Conservation (phyloP, 2,113 vertebrate species). For the Notarius quadriscutis region DNA sequence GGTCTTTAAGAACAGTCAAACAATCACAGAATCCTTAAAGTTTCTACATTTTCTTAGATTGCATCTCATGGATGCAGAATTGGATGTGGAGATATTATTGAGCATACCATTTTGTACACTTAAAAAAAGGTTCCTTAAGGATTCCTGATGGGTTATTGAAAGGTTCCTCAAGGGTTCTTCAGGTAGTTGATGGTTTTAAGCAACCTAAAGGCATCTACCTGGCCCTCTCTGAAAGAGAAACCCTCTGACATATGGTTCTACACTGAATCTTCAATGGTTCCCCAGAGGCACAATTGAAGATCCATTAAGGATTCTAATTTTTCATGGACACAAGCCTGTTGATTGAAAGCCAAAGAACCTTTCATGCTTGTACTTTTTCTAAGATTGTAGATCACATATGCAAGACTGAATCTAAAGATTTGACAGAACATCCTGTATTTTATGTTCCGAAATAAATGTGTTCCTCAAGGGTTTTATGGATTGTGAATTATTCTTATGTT, state of each 20-base stretch:
- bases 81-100: not conserved
- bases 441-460: too few relatives aligned
- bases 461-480: not conserved
- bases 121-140: not conserved
- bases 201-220: not conserved
- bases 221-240: not conserved
- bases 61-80: not conserved
- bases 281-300: not conserved
- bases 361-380: not conserved
- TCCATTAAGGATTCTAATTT: not conserved
- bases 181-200: not conserved
- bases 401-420: too few relatives aligned
- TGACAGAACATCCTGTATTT: too few relatives aligned
- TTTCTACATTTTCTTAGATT: not conserved
- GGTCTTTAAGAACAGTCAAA: not conserved
- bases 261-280: not conserved
- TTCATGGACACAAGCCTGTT: not conserved
- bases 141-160: not conserved
- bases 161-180: not conserved
- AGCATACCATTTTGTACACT: not conserved
- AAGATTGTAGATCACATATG: too few relatives aligned
- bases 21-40: not conserved
- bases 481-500: not conserved
- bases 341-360: not conserved
- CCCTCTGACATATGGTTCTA: not conserved